Evolutionary conservation across 2,888 invertebrate genomes (phyloP), one percentile per base, ranked within the genome.

Genomic region (Drosophila anomelani): DNA sequence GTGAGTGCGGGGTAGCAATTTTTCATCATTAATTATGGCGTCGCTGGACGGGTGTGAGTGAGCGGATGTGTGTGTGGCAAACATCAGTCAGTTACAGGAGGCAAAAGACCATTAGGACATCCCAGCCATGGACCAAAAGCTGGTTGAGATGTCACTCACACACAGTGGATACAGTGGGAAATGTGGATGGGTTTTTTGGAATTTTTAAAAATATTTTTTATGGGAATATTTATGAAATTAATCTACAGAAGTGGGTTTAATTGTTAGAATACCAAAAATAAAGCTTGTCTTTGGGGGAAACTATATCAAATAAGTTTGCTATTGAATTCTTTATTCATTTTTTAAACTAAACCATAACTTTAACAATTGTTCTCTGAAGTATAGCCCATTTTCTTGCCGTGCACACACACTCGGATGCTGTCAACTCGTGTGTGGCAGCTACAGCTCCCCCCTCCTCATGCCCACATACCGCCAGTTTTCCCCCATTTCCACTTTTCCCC

Each of bases 11-110:
- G 78, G 82, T 80, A 87, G 81, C 85, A 87, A 85, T 85, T 85
- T 85, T 85, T 85, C 85, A 85, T 85, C 85, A 85, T 85, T 85
- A 85, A 85, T 85, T 85, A 85, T 85, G 85, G 83, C 88, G 83
- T 79, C 58, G 63, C 57, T 63, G 68, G 64, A 36, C 59, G 59
- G 59, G 69, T 38, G 72, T 58, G 57, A 54, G 70, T 56, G 38
- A 23, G 54, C 15, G 54, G 23, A 10, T 26, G 46, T 76, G 86
- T 85, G 77, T 83, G 85, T 85, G 81, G 81, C 86, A 86, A 86
- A 84, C 84, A 84, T 84, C 84, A 84, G 84, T 84, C 84, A 84
- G 84, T 71, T 78, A 74, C 74, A 74, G 75, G 85, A 75, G 78
- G 78, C 78, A 77, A 81, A 81, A 86, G 85, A 85, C 85, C 85